Conservation (phyloP, 2,888 invertebrate species). For the Trichogramma dendrolimi region DNA sequence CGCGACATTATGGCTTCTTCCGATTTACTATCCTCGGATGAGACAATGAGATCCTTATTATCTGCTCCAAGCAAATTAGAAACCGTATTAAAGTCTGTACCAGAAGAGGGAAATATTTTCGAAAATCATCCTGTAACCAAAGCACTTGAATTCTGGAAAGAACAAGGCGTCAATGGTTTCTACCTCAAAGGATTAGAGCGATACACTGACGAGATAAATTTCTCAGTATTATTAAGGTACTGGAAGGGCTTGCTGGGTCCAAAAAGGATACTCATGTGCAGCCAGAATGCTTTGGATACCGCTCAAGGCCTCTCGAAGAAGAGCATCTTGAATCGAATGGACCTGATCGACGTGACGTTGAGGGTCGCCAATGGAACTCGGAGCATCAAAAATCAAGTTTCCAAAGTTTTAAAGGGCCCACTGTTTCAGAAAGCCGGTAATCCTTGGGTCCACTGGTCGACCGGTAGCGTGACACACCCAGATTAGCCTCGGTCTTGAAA, state of each 20-base stretch:
- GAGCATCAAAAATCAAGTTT: conserved; percentile 60
- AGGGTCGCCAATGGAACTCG: conserved; percentile 59
- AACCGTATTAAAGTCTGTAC: neutral
- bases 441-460: conserved; percentile 79
- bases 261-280: conserved; percentile 65
- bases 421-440: conserved; percentile 62
- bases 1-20: conserved; percentile 30
- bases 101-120: neutral
- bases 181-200: conserved; percentile 76
- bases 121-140: conserved; percentile 53
- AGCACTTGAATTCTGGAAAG: conserved; percentile 65
- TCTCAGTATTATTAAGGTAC: conserved; percentile 58
- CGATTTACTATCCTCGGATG: conserved; percentile 29
- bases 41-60: conserved; percentile 33
- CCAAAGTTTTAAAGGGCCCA: conserved; percentile 56
- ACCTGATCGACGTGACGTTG: conserved; percentile 69
- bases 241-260: conserved; percentile 68
- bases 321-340: conserved; percentile 63
- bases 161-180: conserved; percentile 83
- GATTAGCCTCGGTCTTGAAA: conserved; percentile 57
- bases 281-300: conserved; percentile 57
- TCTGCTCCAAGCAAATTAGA: conserved; percentile 28
- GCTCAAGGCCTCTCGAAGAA: conserved; percentile 54
- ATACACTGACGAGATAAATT: conserved; percentile 60
- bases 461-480: conserved; percentile 64